Conservation (phyloP, 2,113 vertebrate genomes). For the Trichomycterus rosablanca region DNA sequence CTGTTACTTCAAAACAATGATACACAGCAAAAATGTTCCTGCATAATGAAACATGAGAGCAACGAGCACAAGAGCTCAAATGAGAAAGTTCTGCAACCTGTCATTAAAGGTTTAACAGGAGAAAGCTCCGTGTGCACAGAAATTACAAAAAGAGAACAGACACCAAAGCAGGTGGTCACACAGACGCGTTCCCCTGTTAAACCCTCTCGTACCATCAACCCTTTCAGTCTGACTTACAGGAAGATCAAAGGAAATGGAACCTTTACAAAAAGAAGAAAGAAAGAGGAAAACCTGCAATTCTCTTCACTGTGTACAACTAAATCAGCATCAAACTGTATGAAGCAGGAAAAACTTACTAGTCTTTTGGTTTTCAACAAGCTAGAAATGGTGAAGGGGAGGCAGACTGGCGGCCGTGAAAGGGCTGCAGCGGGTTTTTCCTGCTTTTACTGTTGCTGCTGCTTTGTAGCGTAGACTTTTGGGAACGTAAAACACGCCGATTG, state of each 20-base stretch:
- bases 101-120: constrained; percentile 1
- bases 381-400: constrained; percentile 99
- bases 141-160: too few relatives aligned
- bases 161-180: constrained; percentile 9
- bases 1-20: too few relatives aligned
- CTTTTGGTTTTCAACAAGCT: constrained; percentile 99
- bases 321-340: constrained; percentile 99
- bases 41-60: too few relatives aligned
- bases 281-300: constrained; percentile 85
- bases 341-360: constrained; percentile 99
- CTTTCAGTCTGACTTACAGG: constrained; percentile 9
- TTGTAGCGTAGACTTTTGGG: constrained; percentile 99
- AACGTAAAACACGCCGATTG: constrained; percentile 97
- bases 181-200: constrained; percentile 45
- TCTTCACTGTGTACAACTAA: constrained; percentile 92
- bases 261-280: constrained; percentile 51
- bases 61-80: neutral
- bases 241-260: too few relatives aligned
- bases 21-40: too few relatives aligned
- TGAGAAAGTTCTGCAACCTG: neutral
- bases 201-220: constrained; percentile 35
- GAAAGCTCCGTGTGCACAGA: neutral
- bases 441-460: constrained; percentile 98
- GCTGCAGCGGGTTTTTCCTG: constrained; percentile 96
- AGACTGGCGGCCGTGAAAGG: constrained; percentile 98